phyloP scores from a whole-genome alignment of 2,113 vertebrate genomes.

The Mohoua ochrocephala region DNA sequence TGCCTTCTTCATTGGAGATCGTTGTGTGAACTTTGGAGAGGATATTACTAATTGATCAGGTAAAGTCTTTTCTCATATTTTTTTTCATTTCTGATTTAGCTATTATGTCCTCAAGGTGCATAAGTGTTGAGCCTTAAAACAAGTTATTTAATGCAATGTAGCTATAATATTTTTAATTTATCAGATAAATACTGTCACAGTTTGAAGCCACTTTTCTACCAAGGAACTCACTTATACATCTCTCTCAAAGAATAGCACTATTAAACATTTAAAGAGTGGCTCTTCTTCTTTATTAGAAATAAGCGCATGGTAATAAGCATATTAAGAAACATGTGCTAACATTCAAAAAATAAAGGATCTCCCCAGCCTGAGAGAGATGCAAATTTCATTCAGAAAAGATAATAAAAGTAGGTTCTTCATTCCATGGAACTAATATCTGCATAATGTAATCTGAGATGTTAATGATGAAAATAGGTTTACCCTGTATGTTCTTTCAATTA shows the following conservation, averaged over 20 bases:
- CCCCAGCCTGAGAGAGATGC: not conserved
- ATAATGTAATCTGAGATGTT: not conserved
- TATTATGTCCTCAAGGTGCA: not conserved
- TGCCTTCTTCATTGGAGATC: not conserved
- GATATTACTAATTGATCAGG: not conserved
- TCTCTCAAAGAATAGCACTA: not conserved
- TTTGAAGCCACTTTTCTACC: not conserved
- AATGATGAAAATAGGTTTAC: not conserved
- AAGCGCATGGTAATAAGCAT: not conserved
- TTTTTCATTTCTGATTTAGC: not conserved
- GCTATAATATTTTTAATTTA: not conserved
- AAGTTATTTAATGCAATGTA: not conserved
- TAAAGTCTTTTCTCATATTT: not conserved
- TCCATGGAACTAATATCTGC: not conserved
- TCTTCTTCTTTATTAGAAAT: not conserved
- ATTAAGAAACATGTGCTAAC: not conserved
- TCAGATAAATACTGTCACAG: not conserved
- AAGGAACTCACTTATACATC: not conserved
- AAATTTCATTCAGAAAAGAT: not conserved
- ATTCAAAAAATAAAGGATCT: not conserved
- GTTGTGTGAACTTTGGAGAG: not conserved
- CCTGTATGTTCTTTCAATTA: not conserved
- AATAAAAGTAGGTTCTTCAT: not conserved
- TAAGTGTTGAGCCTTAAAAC: not conserved
- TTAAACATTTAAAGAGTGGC: not conserved